A percentile compares a stretch with the other conserved stretches of the same genome.
Conservation (phyloP, 2,888 invertebrate species). For the Macropis europaea region DNA sequence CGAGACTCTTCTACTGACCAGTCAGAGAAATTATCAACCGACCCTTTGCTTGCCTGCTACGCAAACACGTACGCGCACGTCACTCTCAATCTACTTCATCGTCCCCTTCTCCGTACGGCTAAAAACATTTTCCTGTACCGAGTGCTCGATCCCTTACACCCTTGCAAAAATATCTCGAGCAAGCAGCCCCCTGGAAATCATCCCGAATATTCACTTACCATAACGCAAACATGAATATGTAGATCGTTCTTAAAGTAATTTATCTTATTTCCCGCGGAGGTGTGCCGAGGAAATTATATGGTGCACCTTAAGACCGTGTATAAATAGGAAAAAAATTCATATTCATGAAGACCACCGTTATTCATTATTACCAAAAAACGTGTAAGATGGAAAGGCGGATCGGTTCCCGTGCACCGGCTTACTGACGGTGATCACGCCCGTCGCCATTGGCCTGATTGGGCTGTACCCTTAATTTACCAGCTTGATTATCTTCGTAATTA, state of each 20-base stretch:
- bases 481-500: slow-evolving; percentile 35
- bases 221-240: slow-evolving; percentile 19
- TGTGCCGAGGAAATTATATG: slow-evolving; percentile 15
- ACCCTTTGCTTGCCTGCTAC: slow-evolving; percentile 51
- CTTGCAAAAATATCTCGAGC: slow-evolving; percentile 30
- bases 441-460: slow-evolving; percentile 14
- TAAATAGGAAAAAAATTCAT: neutral
- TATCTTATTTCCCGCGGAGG: slow-evolving; percentile 4
- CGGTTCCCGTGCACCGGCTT: neutral
- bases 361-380: slow-evolving; percentile 11
- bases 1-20: slow-evolving; percentile 63
- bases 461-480: slow-evolving; percentile 13
- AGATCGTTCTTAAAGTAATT: slow-evolving; percentile 30
- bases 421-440: slow-evolving; percentile 6
- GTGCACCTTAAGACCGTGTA: neutral
- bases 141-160: slow-evolving; percentile 5
- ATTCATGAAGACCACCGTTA: neutral
- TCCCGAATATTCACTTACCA: slow-evolving; percentile 22
- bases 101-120: slow-evolving; percentile 50
- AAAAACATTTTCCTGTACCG: slow-evolving; percentile 45
- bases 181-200: slow-evolving; percentile 2
- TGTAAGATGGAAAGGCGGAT: neutral
- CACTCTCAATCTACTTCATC: slow-evolving; percentile 58
- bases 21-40: slow-evolving; percentile 55
- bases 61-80: slow-evolving; percentile 63